Conservation (phyloP, 2,113 vertebrate genomes). For the Hypomesus transpacificus region DNA sequence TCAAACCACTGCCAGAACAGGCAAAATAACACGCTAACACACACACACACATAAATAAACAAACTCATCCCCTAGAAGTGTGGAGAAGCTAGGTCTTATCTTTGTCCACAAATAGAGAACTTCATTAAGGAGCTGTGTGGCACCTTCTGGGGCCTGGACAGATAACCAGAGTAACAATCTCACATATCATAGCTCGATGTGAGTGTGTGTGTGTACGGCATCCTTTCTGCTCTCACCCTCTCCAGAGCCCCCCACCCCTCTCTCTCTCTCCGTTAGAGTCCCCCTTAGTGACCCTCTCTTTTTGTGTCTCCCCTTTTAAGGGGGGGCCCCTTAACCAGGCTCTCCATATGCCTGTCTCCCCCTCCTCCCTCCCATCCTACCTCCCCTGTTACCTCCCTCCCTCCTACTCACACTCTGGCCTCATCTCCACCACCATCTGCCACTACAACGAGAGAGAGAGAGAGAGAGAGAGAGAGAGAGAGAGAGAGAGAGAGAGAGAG, state of each 20-base stretch:
- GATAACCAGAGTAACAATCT: conserved; percentile 68
- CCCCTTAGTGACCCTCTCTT: conserved; percentile 64
- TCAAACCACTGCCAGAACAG: conserved; percentile 45
- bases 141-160: conserved; percentile 69
- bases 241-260: conserved; percentile 71
- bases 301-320: conserved; percentile 79
- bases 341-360: conserved; percentile 92
- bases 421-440: conserved; percentile 93
- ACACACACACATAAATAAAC: conserved; percentile 19
- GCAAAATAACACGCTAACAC: conserved; percentile 30
- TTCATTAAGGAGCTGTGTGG: conserved; percentile 73
- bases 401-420: conserved; percentile 85
- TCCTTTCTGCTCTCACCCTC: conserved; percentile 61
- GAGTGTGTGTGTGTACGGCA: conserved; percentile 28
- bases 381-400: conserved; percentile 29
- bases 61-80: conserved; percentile 52
- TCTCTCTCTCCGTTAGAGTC: conserved; percentile 54
- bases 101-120: conserved; percentile 70
- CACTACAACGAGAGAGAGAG: conserved; percentile 73
- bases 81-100: conserved; percentile 69
- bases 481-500: conserved; percentile 1
- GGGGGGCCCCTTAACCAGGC: conserved; percentile 97
- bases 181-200: conserved; percentile 58
- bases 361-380: conserved; percentile 54
- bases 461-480: conserved; percentile 73